Base-by-base conservation (phyloP, 2,888 invertebrate genomes). In the Chaetogeoica ovagalla region DNA sequence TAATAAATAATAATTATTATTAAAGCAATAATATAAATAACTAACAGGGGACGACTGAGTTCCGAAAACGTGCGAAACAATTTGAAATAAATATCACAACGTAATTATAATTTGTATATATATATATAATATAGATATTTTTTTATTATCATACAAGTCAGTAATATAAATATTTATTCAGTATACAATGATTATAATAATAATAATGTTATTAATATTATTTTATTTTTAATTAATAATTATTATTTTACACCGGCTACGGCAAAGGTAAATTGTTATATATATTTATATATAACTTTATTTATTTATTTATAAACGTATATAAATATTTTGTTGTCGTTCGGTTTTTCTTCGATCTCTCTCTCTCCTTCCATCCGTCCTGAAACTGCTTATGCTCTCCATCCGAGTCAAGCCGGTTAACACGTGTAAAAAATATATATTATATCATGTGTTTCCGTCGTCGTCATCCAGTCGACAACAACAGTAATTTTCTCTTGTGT, bases 81-180 rank as follows among this genome's bases (percentile, higher is more conserved):
- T 48, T 30, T 4, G 11, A 43, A 43, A 48, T 13, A 48, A 48
- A 39, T n/a, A 48, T 17, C n/a, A 39, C 48, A 30, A 59, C 48
- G 23, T n/a, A 68, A 43, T 43, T 57, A 68, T 76, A 48, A 76
- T 76, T 76, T 69, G 60, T 48, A 76, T n/a, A 76, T 69, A 76
- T 69, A 69, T 59, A 75, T 76, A 62, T 73, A n/a, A 60, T 60
- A 60, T 30, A 30, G 30, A 30, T 63, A 63, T 63, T 30, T 17
- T 11, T 68, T 48, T 23, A 69, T 60, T 73, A 73, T 62, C 6
- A 60, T 60, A 77, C 60, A 77, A 69, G 17, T 69, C 30, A 21
- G 37, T 60, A 52, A 60, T 77, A 62, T 77, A 62, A 75, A 68
- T 68, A 76, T 68, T 48, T 43, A 62, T 69, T 60, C 17, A 13